Evolutionary conservation across 92 coral and sea anemone genomes (phyloP).

Genomic region (Epizoanthus scotinus): DNA sequence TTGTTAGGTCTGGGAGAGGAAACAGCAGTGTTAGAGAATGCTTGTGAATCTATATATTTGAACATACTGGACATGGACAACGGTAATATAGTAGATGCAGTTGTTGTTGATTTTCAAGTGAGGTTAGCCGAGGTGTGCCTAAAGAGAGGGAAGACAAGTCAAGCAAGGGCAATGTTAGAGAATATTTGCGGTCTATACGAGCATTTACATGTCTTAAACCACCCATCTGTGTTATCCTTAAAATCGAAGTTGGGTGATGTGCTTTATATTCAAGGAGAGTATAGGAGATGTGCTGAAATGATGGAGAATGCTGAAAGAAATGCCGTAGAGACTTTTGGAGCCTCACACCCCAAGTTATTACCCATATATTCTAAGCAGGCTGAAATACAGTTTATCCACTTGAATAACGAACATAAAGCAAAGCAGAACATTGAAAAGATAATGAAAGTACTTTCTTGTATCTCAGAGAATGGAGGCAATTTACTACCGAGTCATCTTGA

Average conservation of each 20-base stretch:
- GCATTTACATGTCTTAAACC: not conserved
- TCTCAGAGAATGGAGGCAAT: slow-evolving; percentile 9
- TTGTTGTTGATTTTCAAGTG: not conserved
- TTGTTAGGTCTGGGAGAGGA: not conserved
- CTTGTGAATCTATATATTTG: not conserved
- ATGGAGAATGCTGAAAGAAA: not conserved
- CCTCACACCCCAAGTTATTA: not conserved
- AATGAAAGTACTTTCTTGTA: not conserved
- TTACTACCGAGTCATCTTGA: slow-evolving; percentile 4
- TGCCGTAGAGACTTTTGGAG: not conserved
- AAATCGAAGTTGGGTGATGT: not conserved
- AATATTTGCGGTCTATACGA: not conserved
- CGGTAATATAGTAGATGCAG: not conserved
- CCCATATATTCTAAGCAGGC: slow-evolving; percentile 23
- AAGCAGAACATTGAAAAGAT: not conserved
- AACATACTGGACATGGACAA: not conserved
- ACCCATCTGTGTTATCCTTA: not conserved
- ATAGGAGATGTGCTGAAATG: not conserved
- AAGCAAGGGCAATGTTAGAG: not conserved
- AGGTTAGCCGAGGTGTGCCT: not conserved
- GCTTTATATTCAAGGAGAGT: not conserved
- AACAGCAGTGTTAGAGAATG: not conserved
- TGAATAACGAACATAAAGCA: not conserved
- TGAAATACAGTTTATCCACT: not conserved
- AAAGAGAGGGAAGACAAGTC: not conserved